Evolutionary conservation across 2,113 vertebrate species (phyloP), one percentile per base, ranked within the genome.

Genomic region (Phainopepla nitens): DNA sequence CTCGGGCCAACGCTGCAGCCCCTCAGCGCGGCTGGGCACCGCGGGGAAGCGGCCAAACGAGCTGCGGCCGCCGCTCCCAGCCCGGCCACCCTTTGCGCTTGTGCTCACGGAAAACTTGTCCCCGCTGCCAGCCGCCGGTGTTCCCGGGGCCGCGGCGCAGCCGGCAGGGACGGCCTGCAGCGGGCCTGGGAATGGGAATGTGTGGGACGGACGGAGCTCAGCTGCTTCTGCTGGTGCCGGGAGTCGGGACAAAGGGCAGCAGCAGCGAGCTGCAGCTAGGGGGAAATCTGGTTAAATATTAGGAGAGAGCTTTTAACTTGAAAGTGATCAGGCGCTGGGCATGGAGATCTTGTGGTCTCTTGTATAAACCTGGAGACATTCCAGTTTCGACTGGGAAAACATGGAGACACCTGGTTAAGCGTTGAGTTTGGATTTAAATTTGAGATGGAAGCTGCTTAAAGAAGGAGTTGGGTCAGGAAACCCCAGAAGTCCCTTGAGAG

Each of bases 41-140:
- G 39, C 16, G 10, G 28, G 36, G 21, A 51, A 44, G 14, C 0
- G 3, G 13, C 47, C 60, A 2, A 11, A 27, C 1, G 1, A 11
- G 20, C 35, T 2, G 6, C 24, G 9, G 14, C 20, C 44, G 0
- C 35, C 2, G 3, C 88, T 31, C 4, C 44, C 54, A 17, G 7
- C 45, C 73, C 16, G 0, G 50, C 19, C 35, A 7, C 47, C 69
- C 50, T 75, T 6, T 7, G 79, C 42, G 0, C 86, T 36, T 22
- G 89, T 65, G 92, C 95, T 85, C 95, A 45, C 33, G 15, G 80
- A 33, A 89, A 79, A 31, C 8, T 5, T 11, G 69, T 88, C 89
- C 94, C 61, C 39, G 15, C 41, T 24, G 73, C 41, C 57, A 23
- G 15, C 5, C 0, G 7, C 23, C 4, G 0, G 5, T 3, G 68